phyloP scores from a whole-genome alignment of 2,888 invertebrate species.

The Acrobasis suavella region DNA sequence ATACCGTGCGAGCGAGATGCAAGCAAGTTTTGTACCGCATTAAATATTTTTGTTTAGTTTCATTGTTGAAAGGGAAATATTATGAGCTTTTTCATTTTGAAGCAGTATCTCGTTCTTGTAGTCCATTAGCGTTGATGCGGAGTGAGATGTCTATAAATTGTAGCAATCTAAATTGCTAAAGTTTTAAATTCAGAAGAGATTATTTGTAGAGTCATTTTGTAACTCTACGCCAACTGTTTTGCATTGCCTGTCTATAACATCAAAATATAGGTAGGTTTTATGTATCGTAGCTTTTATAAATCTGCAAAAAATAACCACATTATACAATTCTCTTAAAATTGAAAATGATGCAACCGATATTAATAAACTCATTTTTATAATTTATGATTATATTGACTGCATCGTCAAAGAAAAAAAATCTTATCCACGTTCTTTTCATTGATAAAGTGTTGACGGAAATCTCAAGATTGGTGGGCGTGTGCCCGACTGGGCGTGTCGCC shows the following conservation, averaged over 20 bases:
- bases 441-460: neutral
- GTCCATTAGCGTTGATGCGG: conserved; percentile 46
- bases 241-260: too few species aligned
- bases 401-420: neutral
- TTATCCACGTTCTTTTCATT: neutral
- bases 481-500: conserved; percentile 62
- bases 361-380: too few species aligned
- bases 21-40: conserved; percentile 72
- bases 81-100: conserved; percentile 75
- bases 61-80: conserved; percentile 77
- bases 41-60: conserved; percentile 77
- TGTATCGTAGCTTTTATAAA: too few species aligned
- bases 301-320: too few species aligned
- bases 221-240: too few species aligned
- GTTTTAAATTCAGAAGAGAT: conserved; percentile 28
- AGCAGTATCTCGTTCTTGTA: conserved; percentile 57
- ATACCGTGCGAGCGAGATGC: conserved; percentile 56
- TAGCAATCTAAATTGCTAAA: conserved; percentile 27
- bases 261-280: too few species aligned
- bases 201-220: neutral
- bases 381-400: neutral
- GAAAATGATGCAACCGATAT: too few species aligned
- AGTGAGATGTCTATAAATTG: conserved; percentile 52
- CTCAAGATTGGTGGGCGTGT: conserved; percentile 67
- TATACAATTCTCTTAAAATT: too few species aligned